Conservation (phyloP, 2,797 vertebrate species). For the Parotocinclus haroldoi region DNA sequence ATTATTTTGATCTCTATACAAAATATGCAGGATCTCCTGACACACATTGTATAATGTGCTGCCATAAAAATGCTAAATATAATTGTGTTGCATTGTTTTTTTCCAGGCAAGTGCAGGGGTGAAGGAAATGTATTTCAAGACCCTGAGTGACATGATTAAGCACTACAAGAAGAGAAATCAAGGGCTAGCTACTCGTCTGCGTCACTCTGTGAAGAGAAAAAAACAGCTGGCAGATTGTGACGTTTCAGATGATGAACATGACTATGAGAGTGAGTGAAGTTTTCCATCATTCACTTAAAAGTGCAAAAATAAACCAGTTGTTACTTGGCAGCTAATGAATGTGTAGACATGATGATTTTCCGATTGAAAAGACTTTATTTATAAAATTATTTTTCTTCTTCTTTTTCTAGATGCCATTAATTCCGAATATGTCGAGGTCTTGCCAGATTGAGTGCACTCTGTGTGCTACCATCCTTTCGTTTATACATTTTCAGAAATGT, state of each 20-base stretch:
- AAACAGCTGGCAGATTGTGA: background rate
- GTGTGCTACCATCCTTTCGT: no score
- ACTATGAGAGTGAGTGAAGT: slow-evolving; percentile 58
- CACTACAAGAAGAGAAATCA: slow-evolving; percentile 62
- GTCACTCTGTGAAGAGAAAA: slow-evolving; percentile 55
- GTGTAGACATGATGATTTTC: no score
- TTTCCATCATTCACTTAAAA: background rate
- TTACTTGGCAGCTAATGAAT: no score
- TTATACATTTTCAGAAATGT: no score
- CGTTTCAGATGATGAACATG: background rate
- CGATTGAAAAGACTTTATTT: no score
- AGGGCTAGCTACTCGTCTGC: slow-evolving; percentile 59
- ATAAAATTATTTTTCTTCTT: background rate
- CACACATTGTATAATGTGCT: background rate
- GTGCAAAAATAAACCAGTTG: no score
- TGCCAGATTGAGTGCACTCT: no score
- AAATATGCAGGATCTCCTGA: no score
- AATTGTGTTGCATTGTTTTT: background rate
- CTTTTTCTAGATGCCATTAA: no score
- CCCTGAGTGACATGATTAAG: slow-evolving; percentile 57
- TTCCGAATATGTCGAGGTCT: no score
- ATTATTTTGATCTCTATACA: no score
- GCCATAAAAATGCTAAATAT: background rate
- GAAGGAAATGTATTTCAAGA: slow-evolving; percentile 55
- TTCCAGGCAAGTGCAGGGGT: slow-evolving; percentile 46